A percentile compares a stretch with the other conserved stretches of the same genome.
phyloP scores from a whole-genome alignment of 2,797 vertebrate genomes.

The Threskiornis aethiopicus region DNA sequence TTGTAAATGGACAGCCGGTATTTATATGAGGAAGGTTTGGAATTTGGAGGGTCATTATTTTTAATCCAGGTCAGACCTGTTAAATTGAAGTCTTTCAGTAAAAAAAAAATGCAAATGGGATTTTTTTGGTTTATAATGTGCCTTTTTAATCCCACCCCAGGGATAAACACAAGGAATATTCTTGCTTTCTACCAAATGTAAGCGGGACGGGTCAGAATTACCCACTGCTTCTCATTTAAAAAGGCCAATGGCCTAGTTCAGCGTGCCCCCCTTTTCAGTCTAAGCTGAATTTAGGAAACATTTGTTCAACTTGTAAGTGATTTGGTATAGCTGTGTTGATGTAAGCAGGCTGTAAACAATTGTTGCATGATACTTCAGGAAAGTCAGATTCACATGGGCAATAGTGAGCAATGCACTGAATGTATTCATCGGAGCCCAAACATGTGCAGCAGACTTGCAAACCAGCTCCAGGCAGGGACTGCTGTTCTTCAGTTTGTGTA shows the following conservation, averaged over 20 bases:
- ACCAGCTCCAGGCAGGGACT: neutral
- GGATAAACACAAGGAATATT: neutral
- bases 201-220: neutral
- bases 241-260: neutral
- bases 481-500: neutral
- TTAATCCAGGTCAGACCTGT: neutral
- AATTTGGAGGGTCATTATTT: neutral
- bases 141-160: neutral
- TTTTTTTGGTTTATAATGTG: neutral
- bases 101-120: neutral
- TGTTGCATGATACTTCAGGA: neutral
- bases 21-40: neutral
- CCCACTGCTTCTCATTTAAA: neutral
- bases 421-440: accelerated
- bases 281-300: neutral
- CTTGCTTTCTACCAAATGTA: neutral
- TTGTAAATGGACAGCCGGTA: neutral
- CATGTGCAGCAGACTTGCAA: neutral
- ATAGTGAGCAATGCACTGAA: too few relatives aligned
- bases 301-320: neutral
- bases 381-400: neutral
- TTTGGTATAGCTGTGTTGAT: neutral
- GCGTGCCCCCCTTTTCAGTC: neutral
- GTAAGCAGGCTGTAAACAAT: neutral
- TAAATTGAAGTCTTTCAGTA: neutral